A percentile compares a stretch with the other conserved stretches of the same genome.
phyloP scores from a whole-genome alignment of 2,113 vertebrate species.

The Oceanites oceanicus region DNA sequence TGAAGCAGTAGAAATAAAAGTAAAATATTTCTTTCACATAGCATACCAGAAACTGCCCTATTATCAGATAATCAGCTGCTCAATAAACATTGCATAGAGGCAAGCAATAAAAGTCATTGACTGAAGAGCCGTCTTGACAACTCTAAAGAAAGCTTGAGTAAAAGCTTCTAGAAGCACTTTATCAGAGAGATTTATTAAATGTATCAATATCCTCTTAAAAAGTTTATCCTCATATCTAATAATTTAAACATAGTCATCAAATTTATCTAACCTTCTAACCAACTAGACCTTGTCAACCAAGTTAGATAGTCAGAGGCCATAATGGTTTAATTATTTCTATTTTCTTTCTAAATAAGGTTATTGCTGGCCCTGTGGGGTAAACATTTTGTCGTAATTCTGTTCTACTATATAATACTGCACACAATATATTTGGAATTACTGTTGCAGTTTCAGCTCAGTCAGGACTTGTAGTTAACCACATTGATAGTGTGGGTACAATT shows the following conservation, averaged over 20 bases:
- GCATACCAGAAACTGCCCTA: neutral
- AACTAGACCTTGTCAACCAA: neutral
- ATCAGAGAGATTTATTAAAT: neutral
- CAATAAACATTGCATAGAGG: conserved; percentile 1
- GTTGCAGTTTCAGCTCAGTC: neutral
- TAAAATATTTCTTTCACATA: neutral
- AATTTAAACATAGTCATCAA: neutral
- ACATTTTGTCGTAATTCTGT: neutral
- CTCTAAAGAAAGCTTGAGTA: conserved; percentile 19
- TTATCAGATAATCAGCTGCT: conserved; percentile 36
- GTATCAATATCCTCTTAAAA: neutral
- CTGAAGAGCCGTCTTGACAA: neutral
- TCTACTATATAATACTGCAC: neutral
- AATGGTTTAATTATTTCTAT: neutral
- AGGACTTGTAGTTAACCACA: neutral
- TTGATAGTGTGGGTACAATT: neutral
- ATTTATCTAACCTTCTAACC: neutral
- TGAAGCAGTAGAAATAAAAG: conserved; percentile 30
- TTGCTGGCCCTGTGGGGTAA: neutral
- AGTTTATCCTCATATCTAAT: neutral
- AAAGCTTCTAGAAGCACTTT: conserved; percentile 14
- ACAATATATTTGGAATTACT: neutral
- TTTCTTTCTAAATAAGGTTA: neutral
- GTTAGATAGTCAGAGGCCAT: neutral
- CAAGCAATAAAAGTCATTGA: conserved; percentile 20